These are phyloP conservation scores for Papilio aristodemus DNA, from an alignment of 1,140 invertebrate genomes.

Conservation along the genomic window DNA sequence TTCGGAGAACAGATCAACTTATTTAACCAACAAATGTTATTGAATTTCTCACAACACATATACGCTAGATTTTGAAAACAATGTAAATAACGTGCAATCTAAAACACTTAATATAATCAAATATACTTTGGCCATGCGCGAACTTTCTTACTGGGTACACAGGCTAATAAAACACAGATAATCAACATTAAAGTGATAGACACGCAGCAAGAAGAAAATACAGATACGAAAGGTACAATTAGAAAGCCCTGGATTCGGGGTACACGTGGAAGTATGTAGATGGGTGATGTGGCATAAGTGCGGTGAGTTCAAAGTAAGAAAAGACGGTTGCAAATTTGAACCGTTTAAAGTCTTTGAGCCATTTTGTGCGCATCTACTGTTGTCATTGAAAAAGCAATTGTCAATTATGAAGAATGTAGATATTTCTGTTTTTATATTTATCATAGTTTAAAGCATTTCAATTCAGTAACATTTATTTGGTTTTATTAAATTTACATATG, in stretches of 20 bases:
- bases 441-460: neutral
- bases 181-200: conserved; percentile 60
- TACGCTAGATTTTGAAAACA: conserved; percentile 27
- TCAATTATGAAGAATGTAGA: neutral
- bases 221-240: conserved; percentile 55
- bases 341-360: conserved; percentile 61
- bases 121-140: conserved; percentile 73
- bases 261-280: conserved; percentile 55
- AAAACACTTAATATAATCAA: conserved; percentile 73
- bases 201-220: conserved; percentile 61
- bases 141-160: conserved; percentile 55
- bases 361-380: conserved; percentile 63
- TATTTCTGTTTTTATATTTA: neutral
- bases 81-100: conserved; percentile 75
- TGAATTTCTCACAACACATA: conserved; percentile 38
- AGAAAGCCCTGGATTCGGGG: conserved; percentile 52
- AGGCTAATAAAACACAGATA: conserved; percentile 60
- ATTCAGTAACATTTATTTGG: neutral
- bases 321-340: conserved; percentile 47
- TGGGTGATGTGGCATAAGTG: conserved; percentile 67
- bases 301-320: conserved; percentile 56
- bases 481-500: neutral
- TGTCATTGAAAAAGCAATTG: conserved; percentile 10
- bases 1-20: conserved; percentile 7
- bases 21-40: conserved; percentile 1